Percentiles rank a stretch among this genome's conserved stretches.
phyloP scores from a whole-genome alignment of 2,797 vertebrate species.

The Oreochromis mossambicus region DNA sequence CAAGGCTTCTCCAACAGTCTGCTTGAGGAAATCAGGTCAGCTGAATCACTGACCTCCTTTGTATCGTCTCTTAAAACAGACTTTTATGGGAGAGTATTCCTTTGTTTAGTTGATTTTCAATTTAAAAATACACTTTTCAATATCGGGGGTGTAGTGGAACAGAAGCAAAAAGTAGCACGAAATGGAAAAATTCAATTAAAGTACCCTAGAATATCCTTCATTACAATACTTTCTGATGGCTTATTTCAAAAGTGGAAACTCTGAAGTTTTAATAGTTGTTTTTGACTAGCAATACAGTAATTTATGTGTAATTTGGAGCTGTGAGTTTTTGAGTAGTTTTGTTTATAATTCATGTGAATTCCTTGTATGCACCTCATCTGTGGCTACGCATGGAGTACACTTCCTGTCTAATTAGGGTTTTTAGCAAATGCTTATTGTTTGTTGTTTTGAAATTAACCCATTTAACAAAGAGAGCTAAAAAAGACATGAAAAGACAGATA shows the following conservation, averaged over 20 bases:
- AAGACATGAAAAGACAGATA: constrained; percentile 27
- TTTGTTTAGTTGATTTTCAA: background rate
- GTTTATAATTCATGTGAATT: background rate
- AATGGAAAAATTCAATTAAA: background rate
- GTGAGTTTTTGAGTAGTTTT: background rate
- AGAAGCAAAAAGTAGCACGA: background rate
- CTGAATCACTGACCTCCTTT: background rate
- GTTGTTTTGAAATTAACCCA: constrained; percentile 30
- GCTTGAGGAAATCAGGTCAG: background rate
- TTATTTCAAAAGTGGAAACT: background rate
- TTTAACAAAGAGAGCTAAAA: constrained; percentile 12
- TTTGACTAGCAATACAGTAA: background rate
- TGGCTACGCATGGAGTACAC: background rate
- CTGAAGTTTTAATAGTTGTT: background rate
- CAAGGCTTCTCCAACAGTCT: background rate
- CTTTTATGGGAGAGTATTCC: background rate
- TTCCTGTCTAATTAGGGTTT: constrained; percentile 11
- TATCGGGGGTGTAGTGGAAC: background rate
- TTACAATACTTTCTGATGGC: background rate
- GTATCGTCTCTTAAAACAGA: background rate
- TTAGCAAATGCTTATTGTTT: constrained; percentile 15
- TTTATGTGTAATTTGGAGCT: background rate
- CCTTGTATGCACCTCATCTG: background rate
- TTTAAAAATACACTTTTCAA: background rate
- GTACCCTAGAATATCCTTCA: background rate